These are phyloP conservation scores for Ormyrus rosae DNA, from an alignment of 2,888 invertebrate genomes.

Conservation along the genomic window DNA sequence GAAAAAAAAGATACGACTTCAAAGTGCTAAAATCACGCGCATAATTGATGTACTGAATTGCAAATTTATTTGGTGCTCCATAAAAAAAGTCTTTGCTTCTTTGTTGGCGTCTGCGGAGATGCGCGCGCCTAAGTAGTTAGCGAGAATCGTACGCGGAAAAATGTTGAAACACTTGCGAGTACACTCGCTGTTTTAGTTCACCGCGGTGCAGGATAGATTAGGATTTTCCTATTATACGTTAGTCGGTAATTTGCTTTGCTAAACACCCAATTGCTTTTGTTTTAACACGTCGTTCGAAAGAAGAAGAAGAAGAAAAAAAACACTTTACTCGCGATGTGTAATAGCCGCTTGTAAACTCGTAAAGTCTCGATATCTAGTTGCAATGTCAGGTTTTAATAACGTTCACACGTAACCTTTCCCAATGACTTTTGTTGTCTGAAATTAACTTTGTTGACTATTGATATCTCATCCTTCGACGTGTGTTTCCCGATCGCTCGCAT, in stretches of 20 bases:
- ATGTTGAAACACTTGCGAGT: not conserved
- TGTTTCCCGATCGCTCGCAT: not conserved
- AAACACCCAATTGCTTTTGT: not conserved
- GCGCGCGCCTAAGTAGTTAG: not conserved
- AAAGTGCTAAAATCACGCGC: constrained; percentile 27
- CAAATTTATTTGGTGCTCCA: constrained; percentile 9
- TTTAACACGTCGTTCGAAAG: not conserved
- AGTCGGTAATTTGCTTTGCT: not conserved
- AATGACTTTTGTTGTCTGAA: constrained; percentile 3
- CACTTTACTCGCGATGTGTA: not conserved
- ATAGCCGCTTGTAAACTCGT: not conserved
- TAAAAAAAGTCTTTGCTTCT: not conserved
- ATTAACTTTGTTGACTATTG: constrained; percentile 12
- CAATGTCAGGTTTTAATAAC: not conserved
- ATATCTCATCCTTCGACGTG: constrained; percentile 7
- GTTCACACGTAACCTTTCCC: not conserved
- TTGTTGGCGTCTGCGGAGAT: not conserved
- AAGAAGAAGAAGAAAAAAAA: not conserved
- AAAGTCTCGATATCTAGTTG: not conserved
- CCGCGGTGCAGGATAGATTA: too few relatives aligned
- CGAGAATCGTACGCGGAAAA: constrained; percentile 8
- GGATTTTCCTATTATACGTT: constrained; percentile 12
- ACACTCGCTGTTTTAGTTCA: too few relatives aligned
- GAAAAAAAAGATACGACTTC: not conserved
- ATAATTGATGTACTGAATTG: constrained; percentile 16